Conservation (phyloP, 1,140 invertebrate genomes). For the Ridgeia piscesae region DNA sequence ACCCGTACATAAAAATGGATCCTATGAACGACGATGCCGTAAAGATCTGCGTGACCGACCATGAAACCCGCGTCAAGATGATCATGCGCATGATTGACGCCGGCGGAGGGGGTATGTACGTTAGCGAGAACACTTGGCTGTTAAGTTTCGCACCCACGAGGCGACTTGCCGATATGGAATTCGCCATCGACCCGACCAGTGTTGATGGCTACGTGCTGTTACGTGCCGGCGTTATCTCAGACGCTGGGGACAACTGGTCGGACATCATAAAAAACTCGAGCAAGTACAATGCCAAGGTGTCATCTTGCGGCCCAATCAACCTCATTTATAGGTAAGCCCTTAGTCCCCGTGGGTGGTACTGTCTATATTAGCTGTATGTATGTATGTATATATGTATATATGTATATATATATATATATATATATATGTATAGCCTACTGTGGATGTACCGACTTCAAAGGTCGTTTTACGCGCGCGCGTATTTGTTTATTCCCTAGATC, state of each 20-base stretch:
- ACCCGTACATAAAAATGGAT: constrained; percentile 19
- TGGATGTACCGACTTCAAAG: no score
- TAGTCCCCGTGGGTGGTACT: no score
- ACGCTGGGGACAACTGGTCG: background rate
- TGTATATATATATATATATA: no score
- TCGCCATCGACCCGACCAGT: constrained; percentile 11
- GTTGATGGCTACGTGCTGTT: constrained; percentile 29
- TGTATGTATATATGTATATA: no score
- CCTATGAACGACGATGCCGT: constrained; percentile 15
- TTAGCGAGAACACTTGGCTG: constrained; percentile 31
- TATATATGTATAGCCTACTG: no score
- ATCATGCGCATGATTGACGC: constrained; percentile 21
- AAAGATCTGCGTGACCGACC: background rate
- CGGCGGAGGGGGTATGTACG: constrained; percentile 26
- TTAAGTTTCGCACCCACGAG: constrained; percentile 16
- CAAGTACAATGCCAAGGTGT: background rate
- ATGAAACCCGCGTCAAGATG: constrained; percentile 18
- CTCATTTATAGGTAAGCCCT: background rate
- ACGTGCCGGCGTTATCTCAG: background rate
- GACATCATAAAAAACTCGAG: background rate
- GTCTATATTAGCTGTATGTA: no score
- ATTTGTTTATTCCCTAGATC: no score
- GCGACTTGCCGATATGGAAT: constrained; percentile 19
- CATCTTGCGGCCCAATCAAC: background rate
- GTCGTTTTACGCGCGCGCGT: no score